phyloP scores from a whole-genome alignment of 2,888 invertebrate species.

The Piscicola geometra region DNA sequence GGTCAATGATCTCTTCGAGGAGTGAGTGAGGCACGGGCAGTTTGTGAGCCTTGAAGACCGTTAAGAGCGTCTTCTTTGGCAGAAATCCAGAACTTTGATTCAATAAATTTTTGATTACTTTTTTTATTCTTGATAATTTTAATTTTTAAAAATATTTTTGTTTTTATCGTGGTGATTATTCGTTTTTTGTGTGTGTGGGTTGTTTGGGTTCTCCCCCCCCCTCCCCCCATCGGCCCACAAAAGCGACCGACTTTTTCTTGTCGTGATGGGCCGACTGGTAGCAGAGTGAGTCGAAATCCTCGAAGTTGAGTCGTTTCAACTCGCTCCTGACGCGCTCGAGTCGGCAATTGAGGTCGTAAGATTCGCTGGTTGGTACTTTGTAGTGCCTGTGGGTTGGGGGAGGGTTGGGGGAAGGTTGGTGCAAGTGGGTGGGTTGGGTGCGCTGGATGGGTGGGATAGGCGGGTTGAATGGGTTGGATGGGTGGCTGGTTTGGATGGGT shows the following conservation, averaged over 20 bases:
- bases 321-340: neutral
- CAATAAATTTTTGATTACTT: too few relatives aligned
- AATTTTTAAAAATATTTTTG: too few relatives aligned
- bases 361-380: neutral
- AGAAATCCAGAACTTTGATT: conserved; percentile 22
- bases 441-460: too few relatives aligned
- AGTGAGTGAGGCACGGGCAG: conserved; percentile 3
- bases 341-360: neutral
- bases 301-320: conserved; percentile 1
- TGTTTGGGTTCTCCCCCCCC: too few relatives aligned
- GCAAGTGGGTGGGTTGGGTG: too few relatives aligned
- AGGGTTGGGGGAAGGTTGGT: too few relatives aligned
- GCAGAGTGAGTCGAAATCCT: neutral
- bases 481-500: too few relatives aligned
- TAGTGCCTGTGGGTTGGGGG: neutral
- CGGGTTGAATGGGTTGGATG: too few relatives aligned
- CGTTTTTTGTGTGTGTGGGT: too few relatives aligned
- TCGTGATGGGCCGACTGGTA: conserved; percentile 7
- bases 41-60: conserved; percentile 25
- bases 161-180: neutral
- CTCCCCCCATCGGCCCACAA: neutral
- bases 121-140: too few relatives aligned
- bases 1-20: conserved; percentile 22
- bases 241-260: neutral
- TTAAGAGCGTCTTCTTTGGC: conserved; percentile 4